Evolutionary conservation across 1,140 invertebrate species (phyloP), one percentile per base, ranked within the genome.

Genomic region (Panulirus ornatus): DNA sequence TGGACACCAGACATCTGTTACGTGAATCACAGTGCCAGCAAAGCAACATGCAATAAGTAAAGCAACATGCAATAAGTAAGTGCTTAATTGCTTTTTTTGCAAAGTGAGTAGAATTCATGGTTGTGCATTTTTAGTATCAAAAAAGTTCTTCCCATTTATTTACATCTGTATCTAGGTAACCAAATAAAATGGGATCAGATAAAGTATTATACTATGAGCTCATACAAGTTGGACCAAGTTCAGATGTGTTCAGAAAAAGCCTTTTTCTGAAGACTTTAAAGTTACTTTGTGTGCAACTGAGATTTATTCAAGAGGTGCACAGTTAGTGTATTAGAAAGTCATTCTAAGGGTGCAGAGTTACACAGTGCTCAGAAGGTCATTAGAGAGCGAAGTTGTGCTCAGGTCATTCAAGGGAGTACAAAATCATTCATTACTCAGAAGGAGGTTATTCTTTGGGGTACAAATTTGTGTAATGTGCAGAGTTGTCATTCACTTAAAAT

Each of bases 21-120:
- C 51, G 14, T 82, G 86, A 88, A 88, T 88, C 86, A 88, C 86
- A 88, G 86, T 73, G 86, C 76, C 86, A 82, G 86, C 86, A 66
- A 79, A 88, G 54, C 54, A 88, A 88, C 63, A 88, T 63, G 86
- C 86, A 88, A 88, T 88, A 88, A 76, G 82, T 71, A 66, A 84
- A 22, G 9, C 70, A 22, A 71, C 51, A 22, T 38, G 70, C 42
- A 73, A 9, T 11, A 38, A 71, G 84, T 87, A 87, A 87, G 84
- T 87, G 84, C 84, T 87, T 87, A 34, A 79, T 87, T 79, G 86
- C 76, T 88, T 88, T 88, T 88, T 88, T 51, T 47, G 86, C 78
- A 88, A 47, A 82, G 86, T 63, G 70, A 82, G 40, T 88, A 82
- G 86, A 81, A 78, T 81, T 82, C n/a, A 78, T 78, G 84, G 84